These are phyloP conservation scores for Danaus chrysippus DNA, from an alignment of 2,888 invertebrate genomes.

Conservation along the genomic window DNA sequence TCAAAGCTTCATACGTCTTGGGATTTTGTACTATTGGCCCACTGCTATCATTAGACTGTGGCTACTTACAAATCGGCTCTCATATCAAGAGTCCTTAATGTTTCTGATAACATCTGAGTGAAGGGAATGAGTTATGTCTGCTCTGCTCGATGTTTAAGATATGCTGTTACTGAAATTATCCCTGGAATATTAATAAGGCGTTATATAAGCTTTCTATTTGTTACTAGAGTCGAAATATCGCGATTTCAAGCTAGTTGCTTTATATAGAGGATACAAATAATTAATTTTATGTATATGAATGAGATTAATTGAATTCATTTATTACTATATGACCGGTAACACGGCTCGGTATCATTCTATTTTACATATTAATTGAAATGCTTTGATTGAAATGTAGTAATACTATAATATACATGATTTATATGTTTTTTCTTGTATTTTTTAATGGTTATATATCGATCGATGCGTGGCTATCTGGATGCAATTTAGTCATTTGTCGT, in stretches of 20 bases:
- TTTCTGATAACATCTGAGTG: conserved; percentile 33
- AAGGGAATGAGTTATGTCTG: conserved; percentile 31
- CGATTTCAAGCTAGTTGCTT: too few species aligned
- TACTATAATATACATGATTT: conserved; percentile 20
- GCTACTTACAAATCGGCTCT: conserved; percentile 24
- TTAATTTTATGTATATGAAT: neutral
- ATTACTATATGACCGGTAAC: neutral
- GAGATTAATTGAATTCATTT: neutral
- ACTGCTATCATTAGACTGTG: conserved; percentile 20
- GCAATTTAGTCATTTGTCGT: conserved; percentile 66
- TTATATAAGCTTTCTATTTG: neutral
- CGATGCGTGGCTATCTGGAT: conserved; percentile 18
- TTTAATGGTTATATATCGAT: too few species aligned
- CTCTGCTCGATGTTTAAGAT: conserved; percentile 24
- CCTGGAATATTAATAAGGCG: neutral
- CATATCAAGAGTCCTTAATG: conserved; percentile 33
- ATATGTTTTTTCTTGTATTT: conserved; percentile 33
- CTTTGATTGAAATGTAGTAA: neutral
- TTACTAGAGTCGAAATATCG: too few species aligned
- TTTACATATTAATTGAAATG: conserved; percentile 1
- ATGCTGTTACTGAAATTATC: conserved; percentile 4
- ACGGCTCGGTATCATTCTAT: too few species aligned
- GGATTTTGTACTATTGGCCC: conserved; percentile 13
- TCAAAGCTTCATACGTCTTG: neutral
- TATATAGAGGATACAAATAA: neutral